A percentile compares a stretch with the other conserved stretches of the same genome.
phyloP scores from a whole-genome alignment of 2,113 vertebrate species.

The Channa argus region DNA sequence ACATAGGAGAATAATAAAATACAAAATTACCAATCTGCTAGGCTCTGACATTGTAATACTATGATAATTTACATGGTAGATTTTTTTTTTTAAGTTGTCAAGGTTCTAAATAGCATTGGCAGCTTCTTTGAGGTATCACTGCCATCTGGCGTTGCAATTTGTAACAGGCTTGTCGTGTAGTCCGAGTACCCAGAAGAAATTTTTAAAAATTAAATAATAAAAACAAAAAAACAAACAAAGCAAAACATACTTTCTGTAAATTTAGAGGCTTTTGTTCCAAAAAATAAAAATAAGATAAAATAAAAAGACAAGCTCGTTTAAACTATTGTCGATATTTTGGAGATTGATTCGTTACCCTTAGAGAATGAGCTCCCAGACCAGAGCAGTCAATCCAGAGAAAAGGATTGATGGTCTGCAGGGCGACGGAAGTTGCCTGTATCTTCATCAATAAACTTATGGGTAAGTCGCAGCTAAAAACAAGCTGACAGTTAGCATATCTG shows the following conservation, averaged over 20 bases:
- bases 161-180: background rate
- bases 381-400: slow-evolving; percentile 39
- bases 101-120: slow-evolving; percentile 5
- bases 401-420: slow-evolving; percentile 57
- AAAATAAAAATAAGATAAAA: too few relatives aligned
- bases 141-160: slow-evolving; percentile 59
- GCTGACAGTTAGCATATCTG: background rate
- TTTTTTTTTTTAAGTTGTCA: slow-evolving; percentile 34
- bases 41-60: slow-evolving; percentile 45
- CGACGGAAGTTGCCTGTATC: slow-evolving; percentile 61
- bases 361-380: slow-evolving; percentile 25
- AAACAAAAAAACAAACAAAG: background rate
- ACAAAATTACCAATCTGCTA: slow-evolving; percentile 46
- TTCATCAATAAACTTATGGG: slow-evolving; percentile 57
- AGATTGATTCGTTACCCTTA: slow-evolving; percentile 47
- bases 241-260: too few relatives aligned
- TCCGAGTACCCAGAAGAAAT: background rate
- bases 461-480: slow-evolving; percentile 37
- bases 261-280: too few relatives aligned
- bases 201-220: background rate
- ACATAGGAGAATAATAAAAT: slow-evolving; percentile 23
- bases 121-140: slow-evolving; percentile 25
- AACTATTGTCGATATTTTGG: background rate
- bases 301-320: too few relatives aligned
- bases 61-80: slow-evolving; percentile 47